Conservation (phyloP, 2,113 vertebrate species). For the Callaeas wilsoni region DNA sequence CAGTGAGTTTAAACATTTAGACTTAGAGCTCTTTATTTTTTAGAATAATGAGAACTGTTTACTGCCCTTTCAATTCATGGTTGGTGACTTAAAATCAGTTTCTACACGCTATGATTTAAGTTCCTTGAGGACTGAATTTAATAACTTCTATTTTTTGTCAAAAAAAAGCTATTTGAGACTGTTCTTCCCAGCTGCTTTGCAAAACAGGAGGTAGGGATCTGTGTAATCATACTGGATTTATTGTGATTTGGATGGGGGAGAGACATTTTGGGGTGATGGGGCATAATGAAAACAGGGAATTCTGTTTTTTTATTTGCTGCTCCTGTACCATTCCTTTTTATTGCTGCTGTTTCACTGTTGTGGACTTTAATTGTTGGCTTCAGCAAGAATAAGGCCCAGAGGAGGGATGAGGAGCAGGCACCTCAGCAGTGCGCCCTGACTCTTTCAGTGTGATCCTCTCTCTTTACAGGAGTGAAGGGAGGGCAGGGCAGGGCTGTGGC, state of each 20-base stretch:
- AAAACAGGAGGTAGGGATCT: neutral
- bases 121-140: neutral
- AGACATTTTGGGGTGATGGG: neutral
- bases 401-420: neutral
- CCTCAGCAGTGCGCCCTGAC: rapidly evolving
- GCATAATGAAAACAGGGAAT: neutral
- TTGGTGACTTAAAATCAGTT: neutral
- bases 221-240: neutral
- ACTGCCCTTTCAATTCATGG: neutral
- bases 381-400: neutral
- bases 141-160: neutral
- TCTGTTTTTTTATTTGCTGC: neutral
- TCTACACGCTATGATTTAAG: neutral
- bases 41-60: neutral
- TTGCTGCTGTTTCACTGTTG: neutral
- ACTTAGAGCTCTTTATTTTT: neutral
- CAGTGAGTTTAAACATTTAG: neutral
- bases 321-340: neutral
- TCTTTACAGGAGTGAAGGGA: rapidly evolving
- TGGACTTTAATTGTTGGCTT: neutral
- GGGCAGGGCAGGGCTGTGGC: neutral
- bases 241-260: neutral
- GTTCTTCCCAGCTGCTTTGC: neutral
- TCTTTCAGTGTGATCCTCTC: neutral
- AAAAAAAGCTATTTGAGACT: neutral